Evolutionary conservation across 2,797 vertebrate species (phyloP).

Genomic region (Rhinogobio ventralis): DNA sequence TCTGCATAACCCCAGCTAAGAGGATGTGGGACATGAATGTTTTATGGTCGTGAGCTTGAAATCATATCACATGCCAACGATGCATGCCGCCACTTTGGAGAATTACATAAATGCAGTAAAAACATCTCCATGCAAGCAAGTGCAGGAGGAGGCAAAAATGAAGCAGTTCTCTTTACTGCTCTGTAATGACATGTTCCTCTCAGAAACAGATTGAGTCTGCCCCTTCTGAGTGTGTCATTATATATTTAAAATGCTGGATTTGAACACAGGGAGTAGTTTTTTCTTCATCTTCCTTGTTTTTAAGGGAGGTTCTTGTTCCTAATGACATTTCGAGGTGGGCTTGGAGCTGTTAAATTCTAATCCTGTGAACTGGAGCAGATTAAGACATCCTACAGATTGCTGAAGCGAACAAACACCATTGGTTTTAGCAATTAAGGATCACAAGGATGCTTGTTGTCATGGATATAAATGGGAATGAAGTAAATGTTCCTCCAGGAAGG

Average conservation of each 20-base stretch:
- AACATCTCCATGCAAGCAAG: constrained; percentile 55
- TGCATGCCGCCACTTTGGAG: constrained; percentile 62
- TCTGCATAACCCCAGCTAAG: constrained; percentile 31
- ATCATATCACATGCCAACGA: constrained; percentile 58
- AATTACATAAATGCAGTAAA: constrained; percentile 65
- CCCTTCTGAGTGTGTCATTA: constrained; percentile 55
- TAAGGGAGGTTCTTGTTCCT: not conserved
- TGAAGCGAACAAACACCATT: constrained; percentile 32
- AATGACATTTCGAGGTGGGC: constrained; percentile 35
- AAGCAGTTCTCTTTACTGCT: constrained; percentile 38
- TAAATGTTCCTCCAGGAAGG: constrained; percentile 15
- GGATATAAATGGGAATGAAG: constrained; percentile 43
- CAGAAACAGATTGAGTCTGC: constrained; percentile 47
- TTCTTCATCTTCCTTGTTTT: not conserved
- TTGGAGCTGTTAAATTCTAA: constrained; percentile 44
- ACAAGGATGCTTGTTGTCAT: constrained; percentile 50
- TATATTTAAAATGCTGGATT: constrained; percentile 58
- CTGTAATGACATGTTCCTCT: constrained; percentile 52
- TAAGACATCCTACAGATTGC: constrained; percentile 35
- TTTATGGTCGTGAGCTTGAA: constrained; percentile 57
- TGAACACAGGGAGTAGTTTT: constrained; percentile 36
- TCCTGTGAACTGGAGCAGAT: constrained; percentile 47
- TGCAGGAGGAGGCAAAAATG: constrained; percentile 38
- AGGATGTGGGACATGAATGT: constrained; percentile 50
- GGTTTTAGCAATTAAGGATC: constrained; percentile 51